Conservation (phyloP, 2,113 vertebrate genomes). For the Phasianus colchicus region DNA sequence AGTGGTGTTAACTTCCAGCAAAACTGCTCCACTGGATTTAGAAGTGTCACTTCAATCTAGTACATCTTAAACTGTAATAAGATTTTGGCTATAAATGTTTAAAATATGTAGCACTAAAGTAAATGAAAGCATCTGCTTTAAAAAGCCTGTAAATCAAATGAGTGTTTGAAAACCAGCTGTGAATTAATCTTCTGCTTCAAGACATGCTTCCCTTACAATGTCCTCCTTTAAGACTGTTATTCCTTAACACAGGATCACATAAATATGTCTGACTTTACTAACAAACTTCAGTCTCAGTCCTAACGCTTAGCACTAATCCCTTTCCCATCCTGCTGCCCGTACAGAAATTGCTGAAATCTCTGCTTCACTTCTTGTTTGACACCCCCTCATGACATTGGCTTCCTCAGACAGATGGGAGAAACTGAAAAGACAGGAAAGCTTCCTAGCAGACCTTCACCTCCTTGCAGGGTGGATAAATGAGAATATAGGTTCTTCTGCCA, state of each 20-base stretch:
- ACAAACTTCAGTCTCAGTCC: not conserved
- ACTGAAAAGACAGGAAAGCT: not conserved
- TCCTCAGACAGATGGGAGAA: not conserved
- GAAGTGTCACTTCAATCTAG: not conserved
- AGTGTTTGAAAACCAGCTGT: conserved; percentile 2
- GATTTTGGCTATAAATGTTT: not conserved
- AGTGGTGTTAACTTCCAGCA: not conserved
- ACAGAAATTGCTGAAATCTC: not conserved
- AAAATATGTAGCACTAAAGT: not conserved
- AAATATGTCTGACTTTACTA: not conserved
- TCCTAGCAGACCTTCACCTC: not conserved
- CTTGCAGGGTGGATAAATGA: not conserved
- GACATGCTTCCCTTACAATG: not conserved
- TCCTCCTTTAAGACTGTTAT: not conserved
- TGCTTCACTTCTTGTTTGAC: not conserved
- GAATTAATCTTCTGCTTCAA: conserved; percentile 40
- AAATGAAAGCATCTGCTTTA: conserved; percentile 10
- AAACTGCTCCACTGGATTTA: not conserved
- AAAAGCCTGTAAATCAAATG: not conserved
- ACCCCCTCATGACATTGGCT: not conserved
- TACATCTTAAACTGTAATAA: not conserved
- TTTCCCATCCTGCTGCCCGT: not conserved
- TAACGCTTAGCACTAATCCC: too few species aligned
- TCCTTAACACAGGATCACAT: not conserved
- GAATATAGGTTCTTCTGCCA: not conserved